Evolutionary conservation across 1,140 invertebrate genomes (phyloP), one percentile per base, ranked within the genome.

Genomic region (Drosophila arawakana): DNA sequence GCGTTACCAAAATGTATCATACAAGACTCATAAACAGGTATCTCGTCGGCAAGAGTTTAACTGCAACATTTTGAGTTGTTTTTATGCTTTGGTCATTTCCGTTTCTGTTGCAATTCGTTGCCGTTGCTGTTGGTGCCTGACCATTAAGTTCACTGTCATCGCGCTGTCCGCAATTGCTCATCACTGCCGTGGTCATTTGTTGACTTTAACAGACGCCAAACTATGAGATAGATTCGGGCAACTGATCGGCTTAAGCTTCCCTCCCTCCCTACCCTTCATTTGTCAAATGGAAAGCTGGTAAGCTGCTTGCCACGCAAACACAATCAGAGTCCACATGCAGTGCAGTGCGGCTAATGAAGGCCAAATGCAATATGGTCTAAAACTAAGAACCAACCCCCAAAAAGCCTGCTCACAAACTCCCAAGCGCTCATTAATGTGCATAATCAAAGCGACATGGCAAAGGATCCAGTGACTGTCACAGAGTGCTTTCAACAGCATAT

Each of bases 31-130:
- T 30, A 5, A 2, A 30, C 25, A 30, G 25, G 25, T 30, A 30
- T 30, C 3, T 30, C 25, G 25, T 3, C 25, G 25, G 2, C 25
- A 30, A 30, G 25, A 5, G 3, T 5, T 30, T 30, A 30, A 30
- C 25, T 30, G 25, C 25, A 30, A 30, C 25, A 30, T 30, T 30
- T 6, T 30, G 25, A 30, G 25, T 69, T 82, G 75, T 81, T 88
- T 71, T 77, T 76, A 69, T 86, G 75, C 76, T 75, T 73, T 83
- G 80, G 84, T 89, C 84, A 88, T 88, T 89, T 89, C 84, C 84
- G 84, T 80, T 89, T 80, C 83, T 88, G 76, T 57, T 68, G 25
- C 61, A 35, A 21, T 9, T 37, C 25, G 39, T 50, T 50, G 57
- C 18, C 49, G 67, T 57, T 61, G 35, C 55, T 77, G 47, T 44